These are phyloP conservation scores for Phymorhynchus buccinoides DNA, from an alignment of 1,140 invertebrate genomes.

Conservation along the genomic window DNA sequence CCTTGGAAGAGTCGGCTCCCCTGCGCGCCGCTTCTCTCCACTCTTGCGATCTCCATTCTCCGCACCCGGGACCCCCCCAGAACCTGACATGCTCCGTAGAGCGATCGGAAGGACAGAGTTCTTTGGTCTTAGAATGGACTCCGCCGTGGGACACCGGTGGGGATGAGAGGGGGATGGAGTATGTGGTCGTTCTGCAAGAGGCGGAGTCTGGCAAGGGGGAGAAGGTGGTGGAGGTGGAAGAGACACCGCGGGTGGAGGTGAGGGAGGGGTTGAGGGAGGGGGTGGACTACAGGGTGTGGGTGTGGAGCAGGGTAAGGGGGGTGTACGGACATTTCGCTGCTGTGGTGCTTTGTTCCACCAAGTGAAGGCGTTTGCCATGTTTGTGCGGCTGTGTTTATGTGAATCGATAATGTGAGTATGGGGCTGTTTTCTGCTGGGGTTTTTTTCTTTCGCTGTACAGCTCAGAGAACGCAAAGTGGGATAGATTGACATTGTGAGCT, in stretches of 20 bases:
- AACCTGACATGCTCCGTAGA: conserved; percentile 19
- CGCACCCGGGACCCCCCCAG: conserved; percentile 38
- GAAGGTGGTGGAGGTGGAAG: background rate
- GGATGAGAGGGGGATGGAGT: conserved; percentile 45
- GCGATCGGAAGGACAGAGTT: background rate
- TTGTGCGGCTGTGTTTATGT: too few species aligned
- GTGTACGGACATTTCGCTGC: conserved; percentile 39
- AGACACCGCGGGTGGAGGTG: background rate
- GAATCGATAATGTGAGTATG: too few species aligned
- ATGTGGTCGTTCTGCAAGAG: conserved; percentile 56
- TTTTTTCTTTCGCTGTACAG: too few species aligned
- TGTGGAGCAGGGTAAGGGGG: conserved; percentile 41
- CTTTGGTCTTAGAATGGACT: conserved; percentile 46
- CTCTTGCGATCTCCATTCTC: conserved; percentile 16
- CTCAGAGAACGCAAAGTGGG: too few species aligned
- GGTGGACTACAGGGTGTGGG: conserved; percentile 43
- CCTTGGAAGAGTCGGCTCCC: conserved; percentile 35
- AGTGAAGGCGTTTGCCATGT: too few species aligned
- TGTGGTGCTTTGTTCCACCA: conserved; percentile 16
- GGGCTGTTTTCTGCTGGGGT: too few species aligned
- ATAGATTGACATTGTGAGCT: too few species aligned
- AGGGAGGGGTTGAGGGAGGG: background rate
- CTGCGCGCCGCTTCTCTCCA: background rate
- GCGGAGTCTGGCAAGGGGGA: background rate
- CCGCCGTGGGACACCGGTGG: conserved; percentile 55